Base-by-base conservation (phyloP, 2,113 vertebrate genomes). In the Brachypteracias leptosomus region DNA sequence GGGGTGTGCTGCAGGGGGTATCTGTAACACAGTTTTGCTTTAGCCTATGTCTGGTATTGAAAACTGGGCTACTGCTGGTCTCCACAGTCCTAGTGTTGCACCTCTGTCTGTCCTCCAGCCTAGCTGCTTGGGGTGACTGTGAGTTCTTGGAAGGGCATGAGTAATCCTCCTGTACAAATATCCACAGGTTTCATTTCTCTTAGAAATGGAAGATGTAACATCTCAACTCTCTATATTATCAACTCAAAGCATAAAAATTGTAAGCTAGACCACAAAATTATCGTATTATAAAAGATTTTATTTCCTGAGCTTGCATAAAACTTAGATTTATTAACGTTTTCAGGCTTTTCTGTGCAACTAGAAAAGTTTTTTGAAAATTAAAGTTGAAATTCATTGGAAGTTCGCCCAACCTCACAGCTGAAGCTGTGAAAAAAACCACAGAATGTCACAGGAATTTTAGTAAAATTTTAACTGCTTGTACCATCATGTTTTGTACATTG, bases 101-200 rank as follows among this genome's bases (percentile, higher is more conserved):
- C 6, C 15, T 49, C 68, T 57, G 35, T 16, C 44, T 62, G 18
- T 49, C 65, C 21, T 75, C 18, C 44, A 33, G 25, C 12, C 33
- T 38, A 40, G 28, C 33, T 57, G 40, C 46, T 55, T 3, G 1
- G 24, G 13, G 21, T 2, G 1, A 16, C 26, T 4, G 0, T 42
- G 42, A 38, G 22, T 47, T 77, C 42, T 40, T 20, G 6, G 16
- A 74, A 67, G 7, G 11, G 11, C 38, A n/a, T 0, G 3, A 42
- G 26, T 8, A 18, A 24, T 59, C 24, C 57, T 65, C 40, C 0
- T 1, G 16, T 61, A 33, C 0, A 1, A 58, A 47, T 3, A 70
- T 36, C 29, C 3, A 3, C 44, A 68, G 54, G 26, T 78, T 54
- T 38, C 3, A 44, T 38, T 79, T 74, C 36, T 71, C 10, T 33